Conservation (phyloP, 1,140 invertebrate species). For the Neoseiulus cucumeris region DNA sequence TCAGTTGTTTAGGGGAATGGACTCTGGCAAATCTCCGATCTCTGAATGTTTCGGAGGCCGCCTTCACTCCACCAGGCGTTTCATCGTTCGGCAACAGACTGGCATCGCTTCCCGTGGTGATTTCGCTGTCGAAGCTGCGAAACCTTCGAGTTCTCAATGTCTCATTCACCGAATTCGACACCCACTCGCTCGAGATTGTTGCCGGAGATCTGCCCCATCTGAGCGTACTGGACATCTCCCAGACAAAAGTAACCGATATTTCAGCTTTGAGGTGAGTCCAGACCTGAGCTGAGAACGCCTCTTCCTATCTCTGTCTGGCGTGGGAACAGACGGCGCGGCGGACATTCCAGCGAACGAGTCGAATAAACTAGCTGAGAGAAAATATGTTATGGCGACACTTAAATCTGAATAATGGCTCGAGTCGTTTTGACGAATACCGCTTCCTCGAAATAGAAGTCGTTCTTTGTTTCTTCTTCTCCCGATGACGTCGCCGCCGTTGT, state of each 20-base stretch:
- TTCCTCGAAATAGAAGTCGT: no score
- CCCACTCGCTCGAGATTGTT: conserved; percentile 43
- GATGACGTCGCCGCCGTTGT: no score
- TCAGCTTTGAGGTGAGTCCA: conserved; percentile 31
- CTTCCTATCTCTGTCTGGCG: no score
- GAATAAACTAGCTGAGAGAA: no score
- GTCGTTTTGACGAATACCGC: no score
- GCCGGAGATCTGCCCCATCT: conserved; percentile 44
- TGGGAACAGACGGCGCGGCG: no score
- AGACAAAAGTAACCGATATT: conserved; percentile 44
- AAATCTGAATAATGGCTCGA: no score
- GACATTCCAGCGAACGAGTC: no score
- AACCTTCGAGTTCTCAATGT: conserved; percentile 46
- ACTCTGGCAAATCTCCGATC: conserved; percentile 42
- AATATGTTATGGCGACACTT: no score
- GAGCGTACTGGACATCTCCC: conserved; percentile 47
- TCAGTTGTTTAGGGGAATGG: conserved; percentile 49
- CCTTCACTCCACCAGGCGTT: conserved; percentile 35
- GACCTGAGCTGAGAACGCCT: no score
- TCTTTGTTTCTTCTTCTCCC: no score
- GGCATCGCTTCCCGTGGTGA: conserved; percentile 23
- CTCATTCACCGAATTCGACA: conserved; percentile 47
- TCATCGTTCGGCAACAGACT: conserved; percentile 22
- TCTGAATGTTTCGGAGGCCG: conserved; percentile 43
- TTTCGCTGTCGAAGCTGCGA: conserved; percentile 30